Percentiles rank a stretch among this genome's conserved stretches.
phyloP scores from a whole-genome alignment of 1,140 invertebrate species.

The Lanistes nyassanus region DNA sequence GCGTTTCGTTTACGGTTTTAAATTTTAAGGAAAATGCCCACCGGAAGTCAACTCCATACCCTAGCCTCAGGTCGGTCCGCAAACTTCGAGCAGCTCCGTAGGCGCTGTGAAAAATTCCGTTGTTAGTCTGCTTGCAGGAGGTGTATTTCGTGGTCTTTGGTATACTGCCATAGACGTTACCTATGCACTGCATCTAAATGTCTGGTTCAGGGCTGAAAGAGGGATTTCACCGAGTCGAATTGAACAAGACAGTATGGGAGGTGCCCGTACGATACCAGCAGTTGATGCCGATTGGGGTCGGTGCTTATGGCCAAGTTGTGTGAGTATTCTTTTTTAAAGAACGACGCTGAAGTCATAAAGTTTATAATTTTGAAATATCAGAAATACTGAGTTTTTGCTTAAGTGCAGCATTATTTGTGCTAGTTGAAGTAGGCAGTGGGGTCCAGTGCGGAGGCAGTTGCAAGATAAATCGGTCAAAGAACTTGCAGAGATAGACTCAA shows the following conservation, averaged over 20 bases:
- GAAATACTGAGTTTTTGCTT: not conserved
- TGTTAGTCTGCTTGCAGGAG: too few species aligned
- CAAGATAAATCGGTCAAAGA: not conserved
- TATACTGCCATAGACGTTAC: not conserved
- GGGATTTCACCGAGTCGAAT: constrained; percentile 75
- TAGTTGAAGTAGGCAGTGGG: not conserved
- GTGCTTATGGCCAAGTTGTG: constrained; percentile 98
- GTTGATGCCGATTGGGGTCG: constrained; percentile 91
- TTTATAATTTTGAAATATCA: too few species aligned
- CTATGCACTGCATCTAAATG: constrained; percentile 21
- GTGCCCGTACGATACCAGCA: constrained; percentile 91
- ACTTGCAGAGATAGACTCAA: too few species aligned
- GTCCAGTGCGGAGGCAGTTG: not conserved
- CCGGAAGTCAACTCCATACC: too few species aligned
- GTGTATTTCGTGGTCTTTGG: too few species aligned
- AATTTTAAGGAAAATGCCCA: too few species aligned
- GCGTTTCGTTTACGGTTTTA: too few species aligned
- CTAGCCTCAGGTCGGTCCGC: too few species aligned
- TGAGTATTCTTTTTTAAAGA: constrained; percentile 73
- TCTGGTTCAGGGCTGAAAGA: constrained; percentile 20
- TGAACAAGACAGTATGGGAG: constrained; percentile 97
- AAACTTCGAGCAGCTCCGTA: too few species aligned
- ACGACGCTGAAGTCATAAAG: not conserved
- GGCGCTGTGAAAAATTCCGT: too few species aligned
- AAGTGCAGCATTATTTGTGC: not conserved